Base-by-base conservation (phyloP, 64 coral and sea anemone species). In the Actinia tenebrosa region DNA sequence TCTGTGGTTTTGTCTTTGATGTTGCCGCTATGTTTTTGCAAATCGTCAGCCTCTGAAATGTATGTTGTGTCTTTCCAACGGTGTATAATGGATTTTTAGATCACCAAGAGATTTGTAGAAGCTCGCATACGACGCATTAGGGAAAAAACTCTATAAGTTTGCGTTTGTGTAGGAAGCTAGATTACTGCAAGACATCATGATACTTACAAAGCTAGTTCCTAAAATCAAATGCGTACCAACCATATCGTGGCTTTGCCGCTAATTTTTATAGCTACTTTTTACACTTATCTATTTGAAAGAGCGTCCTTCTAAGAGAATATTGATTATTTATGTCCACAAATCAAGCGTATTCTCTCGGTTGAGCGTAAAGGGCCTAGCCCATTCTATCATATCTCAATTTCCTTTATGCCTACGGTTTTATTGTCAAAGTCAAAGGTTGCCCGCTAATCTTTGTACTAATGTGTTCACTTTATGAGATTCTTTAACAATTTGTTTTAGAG, bases 1-100 rank as follows among this genome's bases (percentile, higher is more conserved):
- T 81, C 79, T 85, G 83, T 85, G 83, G 83, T 85, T 44, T 59
- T 4, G 83, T 45, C 56, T 85, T 85, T 85, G 83, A 85, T 61
- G 83, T 85, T 11, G 25, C 83, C 83, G 83, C 83, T 4, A 3
- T 85, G 83, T 85, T 85, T 85, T 56, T 61, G 83, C 50, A 63
- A 85, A 85, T 59, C n/a, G 54, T 26, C 5, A 26, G 22, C 30
- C 9, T 15, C 53, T 46, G 44, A 85, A 85, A 85, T 85, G 83
- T 17, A 61, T 85, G 83, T 85, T 85, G 18, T 85, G 83, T 85
- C 83, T 85, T 60, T 22, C 14, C 37, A 25, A 53, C 13, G 5
- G 45, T 61, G 83, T 85, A 37, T 37, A 85, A 85, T 61, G n/a
- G 83, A 62, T 0, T 30, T 1, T 14, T 9, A 30, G 69, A 75